Evolutionary conservation across 2,888 invertebrate species (phyloP), one percentile per base, ranked within the genome.

Genomic region (Acrocyrtus sp.): DNA sequence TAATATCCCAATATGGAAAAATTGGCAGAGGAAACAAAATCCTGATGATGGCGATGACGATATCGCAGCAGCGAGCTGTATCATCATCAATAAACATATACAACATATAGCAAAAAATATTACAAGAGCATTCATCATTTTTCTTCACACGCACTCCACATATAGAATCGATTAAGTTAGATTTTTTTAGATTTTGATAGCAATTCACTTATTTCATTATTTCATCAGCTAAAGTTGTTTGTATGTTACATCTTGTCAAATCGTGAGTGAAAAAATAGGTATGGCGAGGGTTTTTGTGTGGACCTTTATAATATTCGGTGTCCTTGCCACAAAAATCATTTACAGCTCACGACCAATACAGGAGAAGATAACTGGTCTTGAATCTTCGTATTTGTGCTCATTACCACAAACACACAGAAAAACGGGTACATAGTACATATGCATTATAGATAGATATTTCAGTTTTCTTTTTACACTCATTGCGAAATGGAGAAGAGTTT

Each of bases 321-420:
- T 72, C 70, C 70, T 72, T 72, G 70, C 63, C 70, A 63, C 63
- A 72, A 72, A 51, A 58, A 50, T 57, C 57, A 41, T 72, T 72
- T 72, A 70, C 50, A 29, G 47, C 63, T 63, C 70, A 72, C 70
- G 70, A 63, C n/a, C n/a, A n/a, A n/a, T n/a, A n/a, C n/a, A n/a
- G n/a, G n/a, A n/a, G n/a, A n/a, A n/a, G n/a, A n/a, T n/a, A n/a
- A n/a, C n/a, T n/a, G n/a, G n/a, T n/a, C n/a, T n/a, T n/a, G n/a
- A n/a, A n/a, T n/a, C n/a, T n/a, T n/a, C n/a, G n/a, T n/a, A n/a
- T n/a, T n/a, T n/a, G n/a, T n/a, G n/a, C n/a, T n/a, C n/a, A n/a
- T n/a, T n/a, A n/a, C n/a, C n/a, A n/a, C n/a, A n/a, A n/a, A n/a
- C n/a, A n/a, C n/a, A n/a, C n/a, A n/a, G n/a, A n/a, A n/a, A n/a